These are phyloP conservation scores for Porites lobata DNA, from an alignment of 92 coral and sea anemone species.

Conservation along the genomic window DNA sequence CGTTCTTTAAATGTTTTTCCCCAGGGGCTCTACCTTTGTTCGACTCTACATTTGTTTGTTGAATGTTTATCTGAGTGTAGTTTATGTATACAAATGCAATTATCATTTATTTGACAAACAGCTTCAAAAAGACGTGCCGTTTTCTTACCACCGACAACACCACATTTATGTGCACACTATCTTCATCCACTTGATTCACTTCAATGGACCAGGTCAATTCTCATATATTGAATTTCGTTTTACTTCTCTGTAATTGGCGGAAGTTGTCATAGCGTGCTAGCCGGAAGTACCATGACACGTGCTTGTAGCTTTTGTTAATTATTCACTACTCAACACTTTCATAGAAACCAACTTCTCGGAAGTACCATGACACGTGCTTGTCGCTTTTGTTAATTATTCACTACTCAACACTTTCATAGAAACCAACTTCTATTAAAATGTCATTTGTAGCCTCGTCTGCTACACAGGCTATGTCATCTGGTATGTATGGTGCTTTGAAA, in stretches of 20 bases:
- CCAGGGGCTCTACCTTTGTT: constrained; percentile 3
- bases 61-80: neutral
- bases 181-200: neutral
- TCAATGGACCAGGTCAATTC: constrained; percentile 13
- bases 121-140: constrained; percentile 18
- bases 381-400: too few species aligned
- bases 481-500: too few species aligned
- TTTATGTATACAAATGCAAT: constrained; percentile 18
- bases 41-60: constrained; percentile 4
- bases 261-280: neutral
- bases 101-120: constrained; percentile 13
- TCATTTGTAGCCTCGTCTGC: too few species aligned
- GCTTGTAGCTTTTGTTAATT: neutral
- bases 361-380: neutral
- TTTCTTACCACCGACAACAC: neutral
- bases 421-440: neutral
- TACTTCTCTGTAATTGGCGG: constrained; percentile 5
- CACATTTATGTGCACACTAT: too few species aligned
- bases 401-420: too few species aligned
- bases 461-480: neutral
- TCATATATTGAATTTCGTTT: constrained; percentile 23
- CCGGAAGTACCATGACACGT: constrained; percentile 18
- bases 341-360: constrained; percentile 1
- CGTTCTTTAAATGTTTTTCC: constrained; percentile 43
- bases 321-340: too few species aligned